Conservation (phyloP, 92 coral and sea anemone species). For the Plumapathes pennacea region DNA sequence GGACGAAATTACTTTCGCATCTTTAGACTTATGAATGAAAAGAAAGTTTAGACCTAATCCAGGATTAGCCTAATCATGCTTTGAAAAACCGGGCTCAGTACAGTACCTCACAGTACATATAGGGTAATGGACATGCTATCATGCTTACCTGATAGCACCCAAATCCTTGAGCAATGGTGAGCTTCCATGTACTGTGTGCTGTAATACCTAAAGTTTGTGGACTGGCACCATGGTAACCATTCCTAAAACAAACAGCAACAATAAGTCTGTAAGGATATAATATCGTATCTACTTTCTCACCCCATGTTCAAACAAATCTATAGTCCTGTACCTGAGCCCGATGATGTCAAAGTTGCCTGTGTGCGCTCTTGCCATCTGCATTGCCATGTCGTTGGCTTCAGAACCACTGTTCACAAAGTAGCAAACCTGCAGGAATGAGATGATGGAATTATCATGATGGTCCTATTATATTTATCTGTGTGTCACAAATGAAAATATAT, state of each 20-base stretch:
- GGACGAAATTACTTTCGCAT: too few relatives aligned
- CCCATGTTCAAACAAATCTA: background rate
- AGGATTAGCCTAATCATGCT: too few relatives aligned
- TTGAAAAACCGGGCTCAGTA: too few relatives aligned
- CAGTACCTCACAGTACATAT: too few relatives aligned
- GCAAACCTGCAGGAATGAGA: slow-evolving; percentile 57
- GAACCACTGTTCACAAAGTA: slow-evolving; percentile 96
- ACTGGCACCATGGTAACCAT: slow-evolving; percentile 93
- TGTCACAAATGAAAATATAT: background rate
- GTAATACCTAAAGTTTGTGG: slow-evolving; percentile 73
- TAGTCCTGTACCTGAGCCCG: slow-evolving; percentile 68
- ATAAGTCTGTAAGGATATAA: background rate
- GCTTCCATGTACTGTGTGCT: slow-evolving; percentile 89
- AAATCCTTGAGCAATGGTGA: slow-evolving; percentile 68
- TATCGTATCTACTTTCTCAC: background rate
- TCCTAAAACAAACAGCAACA: slow-evolving; percentile 38
- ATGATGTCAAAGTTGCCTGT: slow-evolving; percentile 91
- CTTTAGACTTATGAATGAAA: too few relatives aligned
- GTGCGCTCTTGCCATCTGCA: slow-evolving; percentile 86
- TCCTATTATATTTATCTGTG: background rate
- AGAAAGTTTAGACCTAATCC: too few relatives aligned
- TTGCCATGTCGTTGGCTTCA: slow-evolving; percentile 96
- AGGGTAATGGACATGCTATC: too few relatives aligned
- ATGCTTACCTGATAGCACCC: slow-evolving; percentile 83
- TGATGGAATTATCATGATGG: background rate